Evolutionary conservation across 30 jellyfish, hydroid and myxozoan species (phyloP).

Genomic region (Calvadosia cruxmelitensis): DNA sequence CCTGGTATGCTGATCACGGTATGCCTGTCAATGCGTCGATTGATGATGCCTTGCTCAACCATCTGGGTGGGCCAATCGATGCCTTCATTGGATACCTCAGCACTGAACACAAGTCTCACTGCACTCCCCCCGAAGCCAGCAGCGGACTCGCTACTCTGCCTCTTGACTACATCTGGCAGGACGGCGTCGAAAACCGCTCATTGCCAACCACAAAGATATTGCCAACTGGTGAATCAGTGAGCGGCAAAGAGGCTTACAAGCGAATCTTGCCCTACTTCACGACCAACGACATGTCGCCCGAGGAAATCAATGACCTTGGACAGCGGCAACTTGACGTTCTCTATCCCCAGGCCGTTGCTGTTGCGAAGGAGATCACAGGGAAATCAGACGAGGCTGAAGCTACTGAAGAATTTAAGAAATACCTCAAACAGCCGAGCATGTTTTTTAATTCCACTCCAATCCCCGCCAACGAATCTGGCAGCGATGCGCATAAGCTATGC

Average conservation of each 20-base stretch:
- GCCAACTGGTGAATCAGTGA: slow-evolving; percentile 82
- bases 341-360: slow-evolving; percentile 51
- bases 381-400: slow-evolving; percentile 38
- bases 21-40: slow-evolving; percentile 24
- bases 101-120: slow-evolving; percentile 46
- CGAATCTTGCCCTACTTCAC: slow-evolving; percentile 84
- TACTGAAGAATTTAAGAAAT: slow-evolving; percentile 40
- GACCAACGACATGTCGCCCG: slow-evolving; percentile 51
- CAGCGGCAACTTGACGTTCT: slow-evolving; percentile 34
- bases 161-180: slow-evolving; percentile 52
- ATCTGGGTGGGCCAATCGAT: slow-evolving; percentile 51
- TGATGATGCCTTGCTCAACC: slow-evolving; percentile 23
- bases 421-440: slow-evolving; percentile 32
- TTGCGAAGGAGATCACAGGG: slow-evolving; percentile 33
- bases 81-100: slow-evolving; percentile 33
- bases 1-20: slow-evolving; percentile 28
- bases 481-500: slow-evolving; percentile 59
- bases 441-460: slow-evolving; percentile 65
- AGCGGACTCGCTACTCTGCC: slow-evolving; percentile 80
- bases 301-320: slow-evolving; percentile 53
- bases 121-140: slow-evolving; percentile 46
- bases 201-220: slow-evolving; percentile 50
- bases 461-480: slow-evolving; percentile 70
- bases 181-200: slow-evolving; percentile 39
- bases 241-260: slow-evolving; percentile 63